Conservation (phyloP, 2,888 invertebrate species). For the Branchellion lobata region DNA sequence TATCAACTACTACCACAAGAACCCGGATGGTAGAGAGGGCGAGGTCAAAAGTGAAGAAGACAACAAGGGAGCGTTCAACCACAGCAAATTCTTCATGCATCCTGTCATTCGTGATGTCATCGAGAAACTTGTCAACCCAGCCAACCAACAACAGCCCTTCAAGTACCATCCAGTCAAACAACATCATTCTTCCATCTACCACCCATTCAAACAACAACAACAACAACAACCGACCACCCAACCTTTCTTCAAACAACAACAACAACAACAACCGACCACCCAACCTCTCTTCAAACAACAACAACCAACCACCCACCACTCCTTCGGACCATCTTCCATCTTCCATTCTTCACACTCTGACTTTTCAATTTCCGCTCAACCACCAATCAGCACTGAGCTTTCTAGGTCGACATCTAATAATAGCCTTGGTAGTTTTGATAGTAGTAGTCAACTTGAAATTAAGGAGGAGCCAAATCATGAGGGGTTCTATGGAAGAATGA, state of each 20-base stretch:
- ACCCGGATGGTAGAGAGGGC: background rate
- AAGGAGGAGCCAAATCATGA: no score
- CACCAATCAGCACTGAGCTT: no score
- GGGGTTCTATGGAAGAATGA: no score
- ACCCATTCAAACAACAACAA: background rate
- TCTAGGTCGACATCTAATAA: no score
- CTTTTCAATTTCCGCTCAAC: no score
- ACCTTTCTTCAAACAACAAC: background rate
- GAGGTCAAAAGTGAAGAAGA: background rate
- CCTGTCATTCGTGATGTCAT: background rate
- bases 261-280: background rate
- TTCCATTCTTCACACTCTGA: no score
- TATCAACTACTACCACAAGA: slow-evolving; percentile 5
- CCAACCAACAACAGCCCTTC: background rate
- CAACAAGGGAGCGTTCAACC: background rate
- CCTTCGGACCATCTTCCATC: no score
- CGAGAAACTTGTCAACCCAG: background rate
- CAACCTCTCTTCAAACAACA: background rate
- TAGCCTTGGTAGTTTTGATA: no score
- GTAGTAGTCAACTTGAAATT: no score
- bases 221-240: no score
- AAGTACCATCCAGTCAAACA: background rate
- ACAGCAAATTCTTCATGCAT: background rate
- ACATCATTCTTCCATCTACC: background rate
- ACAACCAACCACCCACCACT: background rate